Evolutionary conservation across 2,888 invertebrate species (phyloP).

Genomic region (Augochlorella aurata): DNA sequence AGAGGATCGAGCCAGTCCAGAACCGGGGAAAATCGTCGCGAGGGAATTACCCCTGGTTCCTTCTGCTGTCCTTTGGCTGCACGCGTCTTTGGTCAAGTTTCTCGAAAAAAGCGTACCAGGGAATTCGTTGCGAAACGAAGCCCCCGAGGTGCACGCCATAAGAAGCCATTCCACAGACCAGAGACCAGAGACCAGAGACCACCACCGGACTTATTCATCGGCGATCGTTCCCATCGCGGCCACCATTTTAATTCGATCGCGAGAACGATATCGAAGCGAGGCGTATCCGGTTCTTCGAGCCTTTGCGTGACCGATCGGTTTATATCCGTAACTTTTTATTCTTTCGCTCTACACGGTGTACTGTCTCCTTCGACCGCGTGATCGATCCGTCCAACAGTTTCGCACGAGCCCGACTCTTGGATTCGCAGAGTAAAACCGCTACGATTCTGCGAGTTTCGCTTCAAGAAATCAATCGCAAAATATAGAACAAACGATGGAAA

Average conservation of each 20-base stretch:
- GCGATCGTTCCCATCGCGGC: slow-evolving; percentile 70
- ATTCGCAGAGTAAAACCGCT: too few relatives aligned
- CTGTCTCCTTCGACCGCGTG: too few relatives aligned
- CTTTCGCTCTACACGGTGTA: too few relatives aligned
- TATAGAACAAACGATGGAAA: too few relatives aligned
- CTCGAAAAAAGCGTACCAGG: slow-evolving; percentile 54
- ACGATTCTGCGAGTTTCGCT: too few relatives aligned
- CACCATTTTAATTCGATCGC: slow-evolving; percentile 43
- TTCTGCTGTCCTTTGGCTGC: neutral
- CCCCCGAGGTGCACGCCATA: slow-evolving; percentile 66
- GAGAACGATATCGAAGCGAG: slow-evolving; percentile 33
- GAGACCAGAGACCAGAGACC: too few relatives aligned
- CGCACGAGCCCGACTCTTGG: too few relatives aligned
- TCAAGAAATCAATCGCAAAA: too few relatives aligned
- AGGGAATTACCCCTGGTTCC: too few relatives aligned
- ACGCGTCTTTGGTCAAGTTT: slow-evolving; percentile 47
- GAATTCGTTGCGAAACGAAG: slow-evolving; percentile 69
- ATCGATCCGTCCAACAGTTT: too few relatives aligned
- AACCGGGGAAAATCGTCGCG: neutral
- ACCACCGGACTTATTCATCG: slow-evolving; percentile 79
- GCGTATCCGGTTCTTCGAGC: slow-evolving; percentile 59
- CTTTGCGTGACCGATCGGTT: slow-evolving; percentile 43
- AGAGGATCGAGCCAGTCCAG: neutral
- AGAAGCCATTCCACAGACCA: slow-evolving; percentile 67
- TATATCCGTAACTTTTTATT: neutral